Base-by-base conservation (phyloP, 1,140 invertebrate species). In the Drosophila lacteicornis region DNA sequence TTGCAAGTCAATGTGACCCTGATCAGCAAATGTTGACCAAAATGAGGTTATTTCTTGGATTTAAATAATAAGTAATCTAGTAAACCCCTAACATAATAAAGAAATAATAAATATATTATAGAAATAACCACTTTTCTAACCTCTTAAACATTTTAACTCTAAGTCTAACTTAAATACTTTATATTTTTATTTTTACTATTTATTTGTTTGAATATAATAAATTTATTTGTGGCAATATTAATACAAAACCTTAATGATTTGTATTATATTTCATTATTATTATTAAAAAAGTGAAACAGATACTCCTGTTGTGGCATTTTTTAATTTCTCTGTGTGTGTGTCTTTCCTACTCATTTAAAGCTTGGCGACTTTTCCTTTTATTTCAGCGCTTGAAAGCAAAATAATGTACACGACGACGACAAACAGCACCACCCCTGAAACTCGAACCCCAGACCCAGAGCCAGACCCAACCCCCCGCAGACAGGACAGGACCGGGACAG, bases 321-420 rank as follows among this genome's bases (percentile, higher is more conserved):
- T 30, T 15, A 46, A 45, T 58, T 55, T 59, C 38, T 55, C 22
- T 19, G 7, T 66, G 46, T 73, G 47, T 15, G 46, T 73, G 47
- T 15, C 22, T 11, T 68, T 42, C 13, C 13, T 53, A 75, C 66
- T 90, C 81, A 90, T 90, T 88, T 90, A 85, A 90, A 81, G 81
- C 81, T 69, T 79, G 60, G 63, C 65, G 60, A 88, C 85, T 88
- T 90, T 88, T 90, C 75, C 85, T 85, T 87, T 87, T 87, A 78
- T 79, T 78, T 59, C 74, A 84, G 61, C 66, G 69, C 75, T 81
- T 85, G 81, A 88, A 88, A 88, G 85, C 85, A 90, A 90, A 88
- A 81, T 88, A 88, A 88, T 90, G 85, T 88, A 81, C 81, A 90
- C 69, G 85, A 85, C 75, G 68, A 68, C 81, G 73, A 61, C 47